Conservation (phyloP, 1,140 invertebrate species). For the Nilaparvata lugens region DNA sequence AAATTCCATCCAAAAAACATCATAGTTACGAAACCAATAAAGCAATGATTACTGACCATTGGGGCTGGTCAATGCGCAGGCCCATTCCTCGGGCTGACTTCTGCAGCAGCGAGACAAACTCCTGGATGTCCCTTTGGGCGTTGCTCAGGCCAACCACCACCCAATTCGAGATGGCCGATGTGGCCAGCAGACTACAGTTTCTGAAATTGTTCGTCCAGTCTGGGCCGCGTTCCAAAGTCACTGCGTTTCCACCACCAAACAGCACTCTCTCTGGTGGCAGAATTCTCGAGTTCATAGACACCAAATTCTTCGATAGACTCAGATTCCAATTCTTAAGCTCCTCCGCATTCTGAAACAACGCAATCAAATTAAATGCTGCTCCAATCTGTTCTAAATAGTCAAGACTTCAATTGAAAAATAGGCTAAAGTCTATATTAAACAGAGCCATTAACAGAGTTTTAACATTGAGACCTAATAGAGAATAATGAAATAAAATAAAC, state of each 20-base stretch:
- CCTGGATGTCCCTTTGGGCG: not conserved
- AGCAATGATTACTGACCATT: not conserved
- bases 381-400: too few relatives aligned
- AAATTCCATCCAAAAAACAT: too few relatives aligned
- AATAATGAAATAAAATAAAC: too few relatives aligned
- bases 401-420: too few relatives aligned
- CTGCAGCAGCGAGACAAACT: not conserved
- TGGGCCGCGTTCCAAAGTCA: slow-evolving; percentile 30
- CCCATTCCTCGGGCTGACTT: not conserved
- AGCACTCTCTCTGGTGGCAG: slow-evolving; percentile 45
- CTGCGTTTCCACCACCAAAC: slow-evolving; percentile 34
- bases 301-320: slow-evolving; percentile 43
- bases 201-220: slow-evolving; percentile 57
- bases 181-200: slow-evolving; percentile 34
- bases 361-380: too few relatives aligned
- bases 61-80: not conserved
- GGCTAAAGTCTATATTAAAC: too few relatives aligned
- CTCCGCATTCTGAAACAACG: slow-evolving; percentile 41
- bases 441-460: too few relatives aligned
- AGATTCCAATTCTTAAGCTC: slow-evolving; percentile 54
- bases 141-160: not conserved
- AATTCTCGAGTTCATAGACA: slow-evolving; percentile 46
- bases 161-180: not conserved
- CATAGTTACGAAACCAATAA: too few relatives aligned
- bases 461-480: too few relatives aligned